Conservation (phyloP, 1,140 invertebrate genomes). For the Drosophila obscura region DNA sequence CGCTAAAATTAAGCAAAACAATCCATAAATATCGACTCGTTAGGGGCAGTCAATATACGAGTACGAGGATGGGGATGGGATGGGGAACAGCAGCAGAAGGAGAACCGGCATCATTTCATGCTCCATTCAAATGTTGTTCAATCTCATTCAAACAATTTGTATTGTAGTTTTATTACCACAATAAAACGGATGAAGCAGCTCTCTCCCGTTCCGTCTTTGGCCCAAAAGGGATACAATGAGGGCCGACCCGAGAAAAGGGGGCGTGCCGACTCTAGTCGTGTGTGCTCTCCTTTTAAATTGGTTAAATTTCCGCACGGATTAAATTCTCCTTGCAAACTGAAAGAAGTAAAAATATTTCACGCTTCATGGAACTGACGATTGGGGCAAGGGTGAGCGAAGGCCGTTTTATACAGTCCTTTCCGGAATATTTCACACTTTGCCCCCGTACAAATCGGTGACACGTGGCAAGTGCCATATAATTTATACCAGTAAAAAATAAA, state of each 20-base stretch:
- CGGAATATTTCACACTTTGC: conserved; percentile 78
- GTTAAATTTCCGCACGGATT: conserved; percentile 82
- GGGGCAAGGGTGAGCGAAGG: conserved; percentile 26
- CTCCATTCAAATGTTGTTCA: conserved; percentile 72
- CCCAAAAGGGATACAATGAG: conserved; percentile 57
- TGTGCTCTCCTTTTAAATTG: conserved; percentile 71
- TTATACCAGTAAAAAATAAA: conserved; percentile 52
- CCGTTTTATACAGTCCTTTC: conserved; percentile 77
- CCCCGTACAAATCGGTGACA: conserved; percentile 74
- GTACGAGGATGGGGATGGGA: conserved; percentile 1
- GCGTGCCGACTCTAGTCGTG: conserved; percentile 47
- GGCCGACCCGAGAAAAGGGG: conserved; percentile 57
- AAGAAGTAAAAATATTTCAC: conserved; percentile 70
- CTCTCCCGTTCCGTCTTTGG: background rate
- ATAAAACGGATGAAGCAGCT: conserved; percentile 79
- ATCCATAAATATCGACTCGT: conserved; percentile 49
- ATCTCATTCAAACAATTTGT: conserved; percentile 76
- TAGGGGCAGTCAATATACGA: conserved; percentile 10
- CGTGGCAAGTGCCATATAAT: conserved; percentile 80
- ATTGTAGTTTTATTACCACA: conserved; percentile 83
- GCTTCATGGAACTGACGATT: conserved; percentile 64
- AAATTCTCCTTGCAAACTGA: conserved; percentile 54
- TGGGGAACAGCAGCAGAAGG: conserved; percentile 24
- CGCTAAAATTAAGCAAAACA: conserved; percentile 36
- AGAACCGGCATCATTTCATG: conserved; percentile 61